Percentiles rank a stretch among this genome's conserved stretches.
Evolutionary conservation across 2,888 invertebrate genomes (phyloP).

Genomic region (Poecilus cupreus): DNA sequence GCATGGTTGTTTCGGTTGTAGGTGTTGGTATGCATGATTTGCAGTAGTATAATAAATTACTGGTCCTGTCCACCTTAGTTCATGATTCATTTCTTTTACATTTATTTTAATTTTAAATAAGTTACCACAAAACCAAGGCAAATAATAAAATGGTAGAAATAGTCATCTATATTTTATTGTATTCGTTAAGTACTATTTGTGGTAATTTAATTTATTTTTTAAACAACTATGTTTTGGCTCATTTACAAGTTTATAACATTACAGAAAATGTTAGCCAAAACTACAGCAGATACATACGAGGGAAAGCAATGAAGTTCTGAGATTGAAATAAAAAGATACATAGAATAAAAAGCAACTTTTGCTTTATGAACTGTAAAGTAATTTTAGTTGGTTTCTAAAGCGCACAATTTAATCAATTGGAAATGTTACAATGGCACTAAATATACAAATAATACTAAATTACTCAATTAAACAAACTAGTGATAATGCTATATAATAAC

Average conservation of each 20-base stretch:
- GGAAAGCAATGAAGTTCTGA: neutral
- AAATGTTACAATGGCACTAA: too few species aligned
- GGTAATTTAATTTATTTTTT: neutral
- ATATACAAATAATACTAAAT: too few species aligned
- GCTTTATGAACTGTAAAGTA: neutral
- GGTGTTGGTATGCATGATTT: constrained; percentile 27
- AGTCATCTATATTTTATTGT: neutral
- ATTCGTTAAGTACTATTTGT: neutral
- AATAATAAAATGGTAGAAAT: neutral
- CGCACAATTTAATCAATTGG: neutral
- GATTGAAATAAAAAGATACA: neutral
- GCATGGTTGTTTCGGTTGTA: constrained; percentile 17
- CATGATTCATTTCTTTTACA: neutral
- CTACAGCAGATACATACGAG: neutral
- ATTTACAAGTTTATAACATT: too few species aligned
- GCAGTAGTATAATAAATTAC: neutral
- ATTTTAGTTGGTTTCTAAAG: neutral
- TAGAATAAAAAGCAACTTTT: neutral
- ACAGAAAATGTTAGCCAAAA: neutral
- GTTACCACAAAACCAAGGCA: neutral
- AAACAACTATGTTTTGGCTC: neutral
- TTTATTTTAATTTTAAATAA: neutral
- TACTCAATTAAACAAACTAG: too few species aligned
- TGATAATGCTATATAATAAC: too few species aligned
- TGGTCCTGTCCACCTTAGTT: neutral